Base-by-base conservation (phyloP, 2,113 vertebrate genomes). In the Dinomys branickii region DNA sequence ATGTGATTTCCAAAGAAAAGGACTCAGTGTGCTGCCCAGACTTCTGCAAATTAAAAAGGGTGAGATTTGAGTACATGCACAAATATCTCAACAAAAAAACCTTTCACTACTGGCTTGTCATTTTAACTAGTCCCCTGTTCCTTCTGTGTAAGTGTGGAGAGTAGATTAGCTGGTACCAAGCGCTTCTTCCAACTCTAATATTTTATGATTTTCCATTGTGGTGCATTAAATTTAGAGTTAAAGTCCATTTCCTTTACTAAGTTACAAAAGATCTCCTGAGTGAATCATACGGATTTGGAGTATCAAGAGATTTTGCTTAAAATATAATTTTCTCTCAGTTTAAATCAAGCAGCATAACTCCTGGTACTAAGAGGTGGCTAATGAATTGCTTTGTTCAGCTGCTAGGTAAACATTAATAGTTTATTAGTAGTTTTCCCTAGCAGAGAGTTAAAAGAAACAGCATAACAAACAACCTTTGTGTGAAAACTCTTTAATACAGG, bases 341-440 rank as follows among this genome's bases (percentile, higher is more conserved):
- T 38, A 91, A 88, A 85, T 56, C 58, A 94, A 86, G 26, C 35
- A 35, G 41, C 20, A 13, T 28, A 44, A 9, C 85, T 96, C 63
- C 58, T 82, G 84, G 22, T 52, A 65, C 24, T 84, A 71, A 69
- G 44, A 61, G 54, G 50, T 69, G 20, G 47, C 65, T 88, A 86
- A 91, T 67, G 30, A 75, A 80, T 92, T 67, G 50, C 78, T 96
- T 75, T 67, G 33, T 3, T 80, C 58, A 91, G 35, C 69, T 69
- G 5, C 77, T 67, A n/a, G 65, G n/a, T 88, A 91, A 95, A 95
- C 61, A 77, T 91, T 44, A 94, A 73, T 4, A 33, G 26, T 22
- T 47, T 73, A 63, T 28, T 85, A 56, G 71, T 67, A 81, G 30
- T 78, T 71, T 86, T 58, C 54, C 24, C 6, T 14, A 75, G 8